Base-by-base conservation (phyloP, 2,888 invertebrate genomes). In the Troides oblongomaculatus region DNA sequence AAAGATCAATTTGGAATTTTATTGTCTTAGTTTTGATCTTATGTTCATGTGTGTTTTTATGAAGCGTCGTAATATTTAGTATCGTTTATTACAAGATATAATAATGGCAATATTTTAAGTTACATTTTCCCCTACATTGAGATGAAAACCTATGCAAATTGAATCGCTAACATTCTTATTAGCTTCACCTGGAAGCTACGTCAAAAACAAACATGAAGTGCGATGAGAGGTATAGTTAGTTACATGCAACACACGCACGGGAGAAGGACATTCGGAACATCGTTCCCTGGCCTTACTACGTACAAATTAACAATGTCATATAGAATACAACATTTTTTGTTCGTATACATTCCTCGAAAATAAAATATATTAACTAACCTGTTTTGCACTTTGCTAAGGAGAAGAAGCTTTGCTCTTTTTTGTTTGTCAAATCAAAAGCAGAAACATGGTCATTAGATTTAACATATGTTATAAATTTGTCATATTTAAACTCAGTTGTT, bases 241-340 rank as follows among this genome's bases (percentile, higher is more conserved):
- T 69, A 72, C 75, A 84, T 84, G 78, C 85, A 64, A 69, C 74
- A 74, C 86, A 84, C 84, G 86, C 76, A 73, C 76, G 75, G 76
- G 73, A 76, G 78, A 80, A 75, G 73, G 68, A 76, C 74, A 43
- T 61, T 71, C 73, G 77, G 77, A 75, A 76, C 78, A 78, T 79
- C 80, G 79, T 78, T 78, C 79, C 75, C 72, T 74, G 81, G 81
- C 84, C 84, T 85, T 85, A 83, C 77, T 53, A 73, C 56, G 67
- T 71, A 71, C 67, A 64, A 76, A 72, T 73, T 77, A 72, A 76
- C 81, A 83, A 81, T 80, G 81, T 80, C 79, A 78, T 70, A 74
- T 70, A 62, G 71, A 59, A 74, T 73, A 72, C 72, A 72, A 43
- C 65, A 69, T 77, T 73, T 72, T 73, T 77, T 76, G 30, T 69